phyloP scores from a whole-genome alignment of 2,797 vertebrate species.

The Ispidina lecontei region DNA sequence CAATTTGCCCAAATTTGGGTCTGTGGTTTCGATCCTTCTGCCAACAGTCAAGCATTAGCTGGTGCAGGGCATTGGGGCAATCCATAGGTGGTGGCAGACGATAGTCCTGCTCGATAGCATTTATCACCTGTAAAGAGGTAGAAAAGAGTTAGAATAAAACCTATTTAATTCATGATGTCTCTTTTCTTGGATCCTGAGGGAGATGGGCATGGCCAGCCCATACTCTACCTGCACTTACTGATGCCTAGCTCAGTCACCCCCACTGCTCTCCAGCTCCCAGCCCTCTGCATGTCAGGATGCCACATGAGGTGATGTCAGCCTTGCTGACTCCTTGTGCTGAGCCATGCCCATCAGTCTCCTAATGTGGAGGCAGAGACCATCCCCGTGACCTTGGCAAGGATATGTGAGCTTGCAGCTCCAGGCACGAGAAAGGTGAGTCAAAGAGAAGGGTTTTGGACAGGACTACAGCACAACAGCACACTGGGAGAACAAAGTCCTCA shows the following conservation, averaged over 20 bases:
- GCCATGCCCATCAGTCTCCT: neutral
- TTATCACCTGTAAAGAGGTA: slow-evolving; percentile 89
- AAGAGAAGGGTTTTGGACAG: neutral
- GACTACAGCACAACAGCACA: neutral
- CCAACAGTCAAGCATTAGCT: slow-evolving; percentile 99
- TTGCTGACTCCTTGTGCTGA: neutral
- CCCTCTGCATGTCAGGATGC: neutral
- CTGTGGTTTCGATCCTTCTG: slow-evolving; percentile 98
- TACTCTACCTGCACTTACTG: neutral
- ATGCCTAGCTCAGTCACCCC: neutral
- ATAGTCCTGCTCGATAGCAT: slow-evolving; percentile 98
- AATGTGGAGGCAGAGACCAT: neutral
- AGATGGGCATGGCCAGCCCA: neutral
- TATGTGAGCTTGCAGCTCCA: neutral
- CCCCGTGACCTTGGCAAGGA: neutral
- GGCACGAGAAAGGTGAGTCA: neutral
- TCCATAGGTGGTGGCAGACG: slow-evolving; percentile 97
- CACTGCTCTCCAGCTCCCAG: neutral
- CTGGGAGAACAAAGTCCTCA: neutral
- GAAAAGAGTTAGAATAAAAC: neutral
- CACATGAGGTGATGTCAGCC: neutral
- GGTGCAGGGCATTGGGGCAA: slow-evolving; percentile 94
- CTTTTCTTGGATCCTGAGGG: neutral
- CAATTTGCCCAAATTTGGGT: slow-evolving; percentile 97
- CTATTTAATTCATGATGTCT: neutral